These are phyloP conservation scores for Ceyx melanurus DNA, from an alignment of 2,113 vertebrate genomes.

Conservation along the genomic window DNA sequence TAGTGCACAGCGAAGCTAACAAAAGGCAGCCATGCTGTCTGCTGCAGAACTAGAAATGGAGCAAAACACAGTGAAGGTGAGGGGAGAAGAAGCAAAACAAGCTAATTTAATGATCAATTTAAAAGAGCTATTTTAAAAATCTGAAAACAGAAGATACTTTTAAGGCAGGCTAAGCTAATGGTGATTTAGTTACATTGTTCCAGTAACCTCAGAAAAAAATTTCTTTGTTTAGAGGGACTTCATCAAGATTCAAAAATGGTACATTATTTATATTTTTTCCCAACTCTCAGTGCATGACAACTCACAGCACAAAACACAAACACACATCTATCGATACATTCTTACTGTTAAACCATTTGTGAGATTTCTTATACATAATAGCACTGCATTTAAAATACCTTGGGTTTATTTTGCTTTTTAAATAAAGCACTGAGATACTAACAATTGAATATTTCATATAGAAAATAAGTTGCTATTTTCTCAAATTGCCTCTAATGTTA, in stretches of 20 bases:
- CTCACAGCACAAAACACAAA: background rate
- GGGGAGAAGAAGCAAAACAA: background rate
- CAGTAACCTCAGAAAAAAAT: conserved; percentile 14
- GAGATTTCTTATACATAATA: conserved; percentile 20
- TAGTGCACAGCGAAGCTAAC: conserved; percentile 39
- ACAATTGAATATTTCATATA: conserved; percentile 70
- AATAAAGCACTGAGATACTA: conserved; percentile 67
- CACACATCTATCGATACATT: background rate
- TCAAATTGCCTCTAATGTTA: conserved; percentile 77
- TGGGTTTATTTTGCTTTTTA: conserved; percentile 60
- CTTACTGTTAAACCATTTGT: conserved; percentile 1
- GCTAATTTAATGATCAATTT: background rate
- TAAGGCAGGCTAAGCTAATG: background rate
- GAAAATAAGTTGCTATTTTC: conserved; percentile 70
- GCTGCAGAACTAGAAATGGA: conserved; percentile 7
- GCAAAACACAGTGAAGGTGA: background rate
- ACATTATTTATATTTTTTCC: conserved; percentile 20
- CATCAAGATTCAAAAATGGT: background rate
- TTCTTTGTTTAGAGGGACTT: conserved; percentile 43
- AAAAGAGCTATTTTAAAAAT: background rate
- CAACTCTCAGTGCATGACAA: conserved; percentile 40
- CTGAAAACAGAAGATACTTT: background rate
- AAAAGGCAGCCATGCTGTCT: conserved; percentile 64
- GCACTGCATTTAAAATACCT: conserved; percentile 35
- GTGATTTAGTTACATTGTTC: background rate